Base-by-base conservation (phyloP, 2,888 invertebrate genomes). In the Cerastis leucographa region DNA sequence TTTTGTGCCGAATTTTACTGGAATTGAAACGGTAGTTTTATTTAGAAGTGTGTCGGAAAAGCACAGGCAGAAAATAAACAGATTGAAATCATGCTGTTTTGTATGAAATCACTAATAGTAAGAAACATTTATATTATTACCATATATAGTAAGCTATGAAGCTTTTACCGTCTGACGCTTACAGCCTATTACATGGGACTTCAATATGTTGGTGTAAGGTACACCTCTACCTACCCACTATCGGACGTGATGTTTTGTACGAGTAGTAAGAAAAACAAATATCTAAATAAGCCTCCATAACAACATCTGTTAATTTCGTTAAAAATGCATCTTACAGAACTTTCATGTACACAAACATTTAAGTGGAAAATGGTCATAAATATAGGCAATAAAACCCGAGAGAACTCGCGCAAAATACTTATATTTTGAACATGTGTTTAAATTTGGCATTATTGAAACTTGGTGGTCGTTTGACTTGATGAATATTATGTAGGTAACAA, bases 301-400 rank as follows among this genome's bases (percentile, higher is more conserved):
- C 62, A n/a, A 14, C 42, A n/a, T 40, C n/a, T 42, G 4, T n/a
- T n/a, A 40, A 12, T 64, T 40, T 42, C 42, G 3, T 42, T 14
- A n/a, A 64, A n/a, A n/a, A n/a, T 4, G 19, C 49, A n/a, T 8
- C n/a, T n/a, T 54, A 54, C n/a, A 64, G 22, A 22, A 42, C n/a
- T 42, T 40, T 6, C 62, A n/a, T 8, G 62, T 61, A 25, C 42
- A 29, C 29, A 64, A 64, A 6, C 64, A 79, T 64, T 54, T 64
- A 64, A 65, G 4, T 64, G 42, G 8, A 35, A 64, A 54, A 49
- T n/a, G n/a, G n/a, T n/a, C 49, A 65, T 75, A 81, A 80, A 81
- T 80, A 78, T 62, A 40, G 40, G 54, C 42, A 67, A 74, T 74
- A 80, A 62, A 81, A 64, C 54, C n/a, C 19, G 14, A 29, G 46